Conservation (phyloP, 2,888 invertebrate genomes). For the Tanytarsus gracilentus region DNA sequence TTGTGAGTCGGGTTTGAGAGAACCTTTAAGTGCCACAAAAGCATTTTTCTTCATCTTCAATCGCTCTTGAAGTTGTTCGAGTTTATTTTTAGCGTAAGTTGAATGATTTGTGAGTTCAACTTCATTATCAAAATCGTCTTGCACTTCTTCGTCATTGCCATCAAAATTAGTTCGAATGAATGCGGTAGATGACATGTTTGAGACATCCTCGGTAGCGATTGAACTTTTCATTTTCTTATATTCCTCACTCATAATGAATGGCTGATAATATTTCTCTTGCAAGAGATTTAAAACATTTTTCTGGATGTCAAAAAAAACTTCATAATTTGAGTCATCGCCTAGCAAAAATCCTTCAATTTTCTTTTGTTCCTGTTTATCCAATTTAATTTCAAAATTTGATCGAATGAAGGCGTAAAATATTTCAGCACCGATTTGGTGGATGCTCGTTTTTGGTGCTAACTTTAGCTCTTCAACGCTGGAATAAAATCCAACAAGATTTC, state of each 20-base stretch:
- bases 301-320: slow-evolving; percentile 82
- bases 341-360: slow-evolving; percentile 79
- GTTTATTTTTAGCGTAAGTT: slow-evolving; percentile 68
- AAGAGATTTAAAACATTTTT: slow-evolving; percentile 66
- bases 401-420: slow-evolving; percentile 83
- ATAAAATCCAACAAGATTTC: slow-evolving; percentile 80
- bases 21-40: slow-evolving; percentile 69
- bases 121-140: slow-evolving; percentile 14
- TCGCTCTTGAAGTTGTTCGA: slow-evolving; percentile 75
- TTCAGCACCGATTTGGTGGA: slow-evolving; percentile 84
- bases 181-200: slow-evolving; percentile 3
- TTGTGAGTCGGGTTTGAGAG: slow-evolving; percentile 73
- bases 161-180: slow-evolving; percentile 15
- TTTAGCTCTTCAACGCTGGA: slow-evolving; percentile 76
- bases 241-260: slow-evolving; percentile 77
- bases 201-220: slow-evolving; percentile 40
- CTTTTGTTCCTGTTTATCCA: slow-evolving; percentile 70
- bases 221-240: slow-evolving; percentile 54
- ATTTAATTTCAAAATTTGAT: slow-evolving; percentile 70
- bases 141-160: not conserved
- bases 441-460: slow-evolving; percentile 61
- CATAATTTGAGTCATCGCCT: slow-evolving; percentile 72
- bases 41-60: slow-evolving; percentile 76
- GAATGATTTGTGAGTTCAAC: slow-evolving; percentile 72
- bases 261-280: slow-evolving; percentile 80